These are phyloP conservation scores for Dimorphilus gyrociliatus DNA, from an alignment of 2,888 invertebrate genomes.

Conservation along the genomic window DNA sequence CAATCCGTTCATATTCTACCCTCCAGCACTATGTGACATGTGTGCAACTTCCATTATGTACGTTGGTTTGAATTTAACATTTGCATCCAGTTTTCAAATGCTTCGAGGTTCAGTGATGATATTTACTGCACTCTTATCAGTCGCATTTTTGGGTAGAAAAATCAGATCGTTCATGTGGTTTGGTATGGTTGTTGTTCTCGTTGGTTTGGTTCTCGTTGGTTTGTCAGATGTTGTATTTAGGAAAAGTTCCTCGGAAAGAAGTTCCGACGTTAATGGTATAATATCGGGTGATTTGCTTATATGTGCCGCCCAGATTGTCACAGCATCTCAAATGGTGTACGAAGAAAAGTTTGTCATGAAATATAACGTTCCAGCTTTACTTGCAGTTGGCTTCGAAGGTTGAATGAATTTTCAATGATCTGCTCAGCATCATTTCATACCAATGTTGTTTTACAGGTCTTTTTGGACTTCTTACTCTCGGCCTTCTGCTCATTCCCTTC, in stretches of 20 bases:
- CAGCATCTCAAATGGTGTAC: constrained; percentile 76
- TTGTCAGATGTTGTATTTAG: constrained; percentile 22
- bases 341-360: constrained; percentile 77
- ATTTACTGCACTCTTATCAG: constrained; percentile 26
- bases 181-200: constrained; percentile 36
- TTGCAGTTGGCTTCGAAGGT: constrained; percentile 88
- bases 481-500: constrained; percentile 54
- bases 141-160: constrained; percentile 21
- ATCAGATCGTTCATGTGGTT: constrained; percentile 37
- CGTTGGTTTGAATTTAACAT: constrained; percentile 73
- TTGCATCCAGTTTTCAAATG: constrained; percentile 89
- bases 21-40: constrained; percentile 77
- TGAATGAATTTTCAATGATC: neutral
- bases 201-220: constrained; percentile 36
- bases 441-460: constrained; percentile 42
- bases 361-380: constrained; percentile 67
- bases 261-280: constrained; percentile 47
- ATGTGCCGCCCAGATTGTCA: constrained; percentile 53
- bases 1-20: constrained; percentile 59
- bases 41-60: constrained; percentile 75
- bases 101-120: constrained; percentile 45
- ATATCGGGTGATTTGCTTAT: constrained; percentile 52
- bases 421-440: no score
- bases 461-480: constrained; percentile 52
- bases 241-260: constrained; percentile 6